Conservation (phyloP, 2,888 invertebrate genomes). For the Xanthorhoe designata region DNA sequence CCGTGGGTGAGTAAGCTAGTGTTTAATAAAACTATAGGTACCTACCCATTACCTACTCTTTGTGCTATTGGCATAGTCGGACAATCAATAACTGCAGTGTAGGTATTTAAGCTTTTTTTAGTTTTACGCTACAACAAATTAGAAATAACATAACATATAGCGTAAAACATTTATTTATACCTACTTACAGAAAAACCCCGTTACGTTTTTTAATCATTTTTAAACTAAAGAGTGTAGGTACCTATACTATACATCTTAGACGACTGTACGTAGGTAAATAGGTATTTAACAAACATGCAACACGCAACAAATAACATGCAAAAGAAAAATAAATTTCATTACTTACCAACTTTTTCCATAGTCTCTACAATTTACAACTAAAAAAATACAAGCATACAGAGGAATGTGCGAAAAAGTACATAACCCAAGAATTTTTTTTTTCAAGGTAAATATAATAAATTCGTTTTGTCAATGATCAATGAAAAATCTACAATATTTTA, state of each 20-base stretch:
- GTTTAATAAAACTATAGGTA: too few species aligned
- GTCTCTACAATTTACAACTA: conserved; percentile 28
- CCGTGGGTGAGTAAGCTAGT: too few species aligned
- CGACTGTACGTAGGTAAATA: not conserved
- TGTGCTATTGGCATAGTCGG: too few species aligned
- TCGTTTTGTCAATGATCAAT: conserved; percentile 30
- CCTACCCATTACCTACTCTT: too few species aligned
- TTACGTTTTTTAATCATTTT: too few species aligned
- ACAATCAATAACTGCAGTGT: too few species aligned
- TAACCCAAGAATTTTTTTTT: conserved; percentile 33
- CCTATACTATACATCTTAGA: not conserved
- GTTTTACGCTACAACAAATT: too few species aligned
- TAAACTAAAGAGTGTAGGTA: not conserved
- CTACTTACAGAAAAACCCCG: too few species aligned
- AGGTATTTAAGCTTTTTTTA: too few species aligned
- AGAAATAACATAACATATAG: too few species aligned
- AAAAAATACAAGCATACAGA: conserved; percentile 51
- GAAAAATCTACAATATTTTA: not conserved
- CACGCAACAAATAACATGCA: conserved; percentile 17
- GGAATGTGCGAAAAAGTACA: conserved; percentile 82
- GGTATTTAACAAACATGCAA: conserved; percentile 5
- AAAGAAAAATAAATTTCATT: conserved; percentile 6
- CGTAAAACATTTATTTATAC: too few species aligned
- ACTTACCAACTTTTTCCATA: conserved; percentile 27
- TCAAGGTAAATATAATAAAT: conserved; percentile 28